Percentiles rank a stretch among this genome's conserved stretches.
Evolutionary conservation across 92 coral and sea anemone genomes (phyloP).

Genomic region (Zoanthus sansibaricus): DNA sequence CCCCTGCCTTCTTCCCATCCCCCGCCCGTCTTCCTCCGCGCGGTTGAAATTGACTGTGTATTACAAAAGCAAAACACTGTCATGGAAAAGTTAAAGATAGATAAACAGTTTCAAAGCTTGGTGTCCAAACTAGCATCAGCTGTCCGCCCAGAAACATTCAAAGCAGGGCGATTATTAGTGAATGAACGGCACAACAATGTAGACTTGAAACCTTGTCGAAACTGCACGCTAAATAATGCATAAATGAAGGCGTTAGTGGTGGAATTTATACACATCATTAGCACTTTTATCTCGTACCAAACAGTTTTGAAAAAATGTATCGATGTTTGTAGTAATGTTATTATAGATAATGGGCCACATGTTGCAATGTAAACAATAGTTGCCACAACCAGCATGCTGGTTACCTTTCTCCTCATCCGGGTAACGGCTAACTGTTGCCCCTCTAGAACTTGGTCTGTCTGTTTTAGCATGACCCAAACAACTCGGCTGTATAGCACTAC

Average conservation of each 20-base stretch:
- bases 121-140: not conserved
- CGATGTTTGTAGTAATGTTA: not conserved
- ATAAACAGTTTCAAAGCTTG: not conserved
- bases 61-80: not conserved
- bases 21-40: too few species aligned
- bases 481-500: not conserved
- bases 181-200: slow-evolving; percentile 4
- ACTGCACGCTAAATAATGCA: slow-evolving; percentile 12
- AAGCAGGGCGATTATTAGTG: not conserved
- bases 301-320: not conserved
- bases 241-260: slow-evolving; percentile 28
- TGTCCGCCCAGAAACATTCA: not conserved
- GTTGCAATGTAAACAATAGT: not conserved
- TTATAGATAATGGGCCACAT: slow-evolving; percentile 10
- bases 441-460: slow-evolving; percentile 21
- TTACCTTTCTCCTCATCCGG: slow-evolving; percentile 10
- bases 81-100: not conserved
- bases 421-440: slow-evolving; percentile 11
- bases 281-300: not conserved
- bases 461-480: slow-evolving; percentile 12
- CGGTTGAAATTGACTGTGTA: too few species aligned
- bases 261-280: not conserved
- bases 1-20: too few species aligned
- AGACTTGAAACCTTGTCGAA: slow-evolving; percentile 25
- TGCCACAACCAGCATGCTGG: not conserved